These are phyloP conservation scores for Tachysurus vachellii DNA, from an alignment of 2,113 vertebrate genomes.

Conservation along the genomic window DNA sequence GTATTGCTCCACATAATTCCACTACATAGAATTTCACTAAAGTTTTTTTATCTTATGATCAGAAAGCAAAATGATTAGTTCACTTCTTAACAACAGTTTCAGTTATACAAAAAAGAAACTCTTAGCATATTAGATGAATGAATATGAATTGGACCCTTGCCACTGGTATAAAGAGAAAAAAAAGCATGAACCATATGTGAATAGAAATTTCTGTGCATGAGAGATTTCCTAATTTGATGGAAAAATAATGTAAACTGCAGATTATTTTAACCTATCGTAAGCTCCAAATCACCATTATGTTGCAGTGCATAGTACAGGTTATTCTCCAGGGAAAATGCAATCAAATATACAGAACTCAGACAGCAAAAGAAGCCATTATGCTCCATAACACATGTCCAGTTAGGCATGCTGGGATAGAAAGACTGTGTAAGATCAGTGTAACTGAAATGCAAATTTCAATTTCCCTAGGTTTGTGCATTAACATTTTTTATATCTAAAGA, in stretches of 20 bases:
- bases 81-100: background rate
- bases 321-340: background rate
- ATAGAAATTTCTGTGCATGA: background rate
- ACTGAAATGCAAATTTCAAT: background rate
- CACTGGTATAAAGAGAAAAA: background rate
- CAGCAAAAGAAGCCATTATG: background rate
- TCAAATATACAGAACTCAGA: background rate
- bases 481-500: background rate
- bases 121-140: background rate
- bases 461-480: background rate
- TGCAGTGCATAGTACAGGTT: background rate
- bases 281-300: background rate
- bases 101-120: conserved; percentile 22
- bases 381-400: background rate
- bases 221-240: background rate
- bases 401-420: background rate
- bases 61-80: conserved; percentile 23
- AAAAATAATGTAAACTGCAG: background rate
- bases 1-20: background rate
- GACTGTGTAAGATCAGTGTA: background rate
- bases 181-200: background rate
- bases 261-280: background rate
- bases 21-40: background rate
- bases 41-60: conserved; percentile 10
- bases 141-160: conserved; percentile 3